Evolutionary conservation across 2,113 vertebrate genomes (phyloP).

Genomic region (Atractosteus spatula): DNA sequence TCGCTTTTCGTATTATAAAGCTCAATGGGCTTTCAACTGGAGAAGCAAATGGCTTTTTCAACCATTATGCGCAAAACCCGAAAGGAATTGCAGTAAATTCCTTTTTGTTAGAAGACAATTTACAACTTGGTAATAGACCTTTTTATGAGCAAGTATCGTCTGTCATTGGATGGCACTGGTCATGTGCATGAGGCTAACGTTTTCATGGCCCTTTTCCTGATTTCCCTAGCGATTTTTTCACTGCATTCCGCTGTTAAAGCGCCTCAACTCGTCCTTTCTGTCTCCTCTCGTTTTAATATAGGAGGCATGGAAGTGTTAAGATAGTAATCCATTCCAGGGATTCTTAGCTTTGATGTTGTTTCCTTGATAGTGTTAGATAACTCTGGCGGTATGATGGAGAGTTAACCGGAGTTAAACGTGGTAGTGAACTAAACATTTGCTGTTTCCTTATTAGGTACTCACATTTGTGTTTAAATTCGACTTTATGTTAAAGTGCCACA

Average conservation of each 20-base stretch:
- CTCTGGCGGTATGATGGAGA: too few species aligned
- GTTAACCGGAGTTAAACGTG: too few species aligned
- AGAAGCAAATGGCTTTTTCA: slow-evolving; percentile 72
- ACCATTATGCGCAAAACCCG: slow-evolving; percentile 83
- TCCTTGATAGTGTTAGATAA: slow-evolving; percentile 28
- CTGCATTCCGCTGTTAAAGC: slow-evolving; percentile 86
- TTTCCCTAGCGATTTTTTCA: slow-evolving; percentile 89
- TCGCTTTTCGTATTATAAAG: not conserved
- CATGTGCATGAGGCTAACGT: slow-evolving; percentile 94
- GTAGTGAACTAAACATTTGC: too few species aligned
- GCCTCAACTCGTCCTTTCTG: slow-evolving; percentile 81
- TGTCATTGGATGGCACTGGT: slow-evolving; percentile 97
- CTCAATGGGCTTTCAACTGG: not conserved
- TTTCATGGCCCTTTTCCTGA: slow-evolving; percentile 93
- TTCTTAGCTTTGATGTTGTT: slow-evolving; percentile 18
- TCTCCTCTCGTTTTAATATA: slow-evolving; percentile 66
- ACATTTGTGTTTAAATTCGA: too few species aligned
- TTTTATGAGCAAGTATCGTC: slow-evolving; percentile 96
- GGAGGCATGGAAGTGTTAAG: slow-evolving; percentile 35
- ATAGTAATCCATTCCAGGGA: slow-evolving; percentile 19
- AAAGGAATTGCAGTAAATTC: slow-evolving; percentile 95
- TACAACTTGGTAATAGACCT: slow-evolving; percentile 98
- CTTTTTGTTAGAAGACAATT: slow-evolving; percentile 99
- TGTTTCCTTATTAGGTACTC: too few species aligned
- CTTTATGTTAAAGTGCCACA: too few species aligned